Base-by-base conservation (phyloP, 2,113 vertebrate genomes). In the Megatriorchis doriae region DNA sequence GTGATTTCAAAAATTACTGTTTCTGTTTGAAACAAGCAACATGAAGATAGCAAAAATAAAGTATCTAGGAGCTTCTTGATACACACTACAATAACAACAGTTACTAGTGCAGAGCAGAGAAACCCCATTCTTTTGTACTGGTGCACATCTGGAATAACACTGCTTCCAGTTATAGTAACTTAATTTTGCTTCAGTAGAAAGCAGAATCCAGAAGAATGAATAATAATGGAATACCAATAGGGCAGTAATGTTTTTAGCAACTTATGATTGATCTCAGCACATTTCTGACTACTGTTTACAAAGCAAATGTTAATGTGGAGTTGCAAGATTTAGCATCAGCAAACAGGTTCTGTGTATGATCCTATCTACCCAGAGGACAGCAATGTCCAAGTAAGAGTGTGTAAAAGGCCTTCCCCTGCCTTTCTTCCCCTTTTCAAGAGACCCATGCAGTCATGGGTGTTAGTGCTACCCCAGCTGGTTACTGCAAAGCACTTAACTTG, bases 221-320 rank as follows among this genome's bases (percentile, higher is more conserved):
- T 65, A 68, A 45, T 8, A 91, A 34, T 10, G 7, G 36, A 56
- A 20, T 8, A 74, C 34, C 1, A 3, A 47, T 14, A 55, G 13
- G n/a, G 10, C 38, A 80, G 38, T 12, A 45, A 50, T 6, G 25
- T 59, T 80, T 87, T 50, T 68, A 82, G n/a, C 61, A 68, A 22
- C 20, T 75, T 43, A 43, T 0, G 3, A 40, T 53, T 87, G 43
- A 43, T 32, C 71, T 72, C 29, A 7, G 20, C 65, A 27, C 21
- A 17, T 53, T 90, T 71, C 45, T 68, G 36, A 73, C 23, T 52
- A 45, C 10, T 36, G 29, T 66, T 81, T 89, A 75, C 22, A 70
- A 82, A 72, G 12, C 20, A 50, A 86, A 70, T 1, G 16, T 5
- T 32, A 68, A 88, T 0, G 0, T 13, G 13, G 36, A 86, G 25